phyloP scores from a whole-genome alignment of 2,888 invertebrate species.

The Mimachlamys varia region DNA sequence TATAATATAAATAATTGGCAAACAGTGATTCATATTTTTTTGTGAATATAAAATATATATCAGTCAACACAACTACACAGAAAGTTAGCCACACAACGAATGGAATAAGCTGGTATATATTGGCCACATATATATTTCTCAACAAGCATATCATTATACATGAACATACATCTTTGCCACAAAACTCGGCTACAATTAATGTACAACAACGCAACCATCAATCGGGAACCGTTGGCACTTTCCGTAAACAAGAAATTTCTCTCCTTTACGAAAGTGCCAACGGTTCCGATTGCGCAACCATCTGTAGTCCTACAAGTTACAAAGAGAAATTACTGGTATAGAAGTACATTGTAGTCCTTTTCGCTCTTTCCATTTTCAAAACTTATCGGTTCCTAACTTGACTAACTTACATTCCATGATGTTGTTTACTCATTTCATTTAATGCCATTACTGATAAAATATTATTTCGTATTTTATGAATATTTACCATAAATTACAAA shows the following conservation, averaged over 20 bases:
- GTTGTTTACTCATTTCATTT: not conserved
- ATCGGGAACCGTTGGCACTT: too few species aligned
- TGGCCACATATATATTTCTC: not conserved
- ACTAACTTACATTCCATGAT: not conserved
- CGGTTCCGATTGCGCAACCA: too few species aligned
- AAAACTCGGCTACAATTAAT: not conserved
- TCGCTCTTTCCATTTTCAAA: too few species aligned
- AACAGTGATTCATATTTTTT: not conserved
- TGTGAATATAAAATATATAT: not conserved
- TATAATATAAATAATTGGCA: slow-evolving; percentile 4
- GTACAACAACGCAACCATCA: too few species aligned
- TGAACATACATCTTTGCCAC: not conserved
- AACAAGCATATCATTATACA: not conserved
- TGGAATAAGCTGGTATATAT: not conserved
- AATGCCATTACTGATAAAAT: not conserved
- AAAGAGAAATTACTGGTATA: too few species aligned
- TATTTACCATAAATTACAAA: not conserved
- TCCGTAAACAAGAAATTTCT: too few species aligned
- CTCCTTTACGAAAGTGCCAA: too few species aligned
- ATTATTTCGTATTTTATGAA: not conserved
- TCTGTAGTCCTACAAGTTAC: not conserved
- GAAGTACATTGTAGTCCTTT: too few species aligned
- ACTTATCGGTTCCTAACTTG: not conserved
- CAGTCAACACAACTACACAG: not conserved
- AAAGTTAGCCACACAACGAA: not conserved